Evolutionary conservation across 2,888 invertebrate species (phyloP), one percentile per base, ranked within the genome.

Genomic region (Parnassius orleans): DNA sequence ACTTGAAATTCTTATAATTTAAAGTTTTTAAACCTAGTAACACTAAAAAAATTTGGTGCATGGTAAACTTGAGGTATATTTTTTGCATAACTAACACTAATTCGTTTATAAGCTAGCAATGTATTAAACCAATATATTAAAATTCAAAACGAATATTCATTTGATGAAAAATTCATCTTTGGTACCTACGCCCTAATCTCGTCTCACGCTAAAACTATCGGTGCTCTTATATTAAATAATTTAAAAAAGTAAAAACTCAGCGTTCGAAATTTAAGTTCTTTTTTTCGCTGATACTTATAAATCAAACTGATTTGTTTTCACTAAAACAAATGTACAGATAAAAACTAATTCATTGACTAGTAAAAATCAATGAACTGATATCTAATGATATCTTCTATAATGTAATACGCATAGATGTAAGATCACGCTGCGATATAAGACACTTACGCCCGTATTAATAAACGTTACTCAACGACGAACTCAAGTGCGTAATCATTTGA

Each of bases 61-160:
- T 87, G 90, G 90, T 90, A 90, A 91, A 85, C 90, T 83, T 90
- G 90, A 91, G 90, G 90, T 91, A 90, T 86, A 82, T 83, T 82
- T 78, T 53, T 64, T 60, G 77, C 74, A 72, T 72, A 70, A 69
- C 69, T 74, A 74, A 75, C 61, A 70, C 71, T 73, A 71, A 66
- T 61, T 65, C 63, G 71, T 69, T 71, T 70, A 69, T 67, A 68
- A 66, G 64, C 70, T 73, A 66, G 54, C 64, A 68, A 72, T 71
- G 72, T 72, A 68, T 70, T 70, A 70, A 67, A 57, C 60, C 64
- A 59, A 66, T 53, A 68, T 64, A 66, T 72, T 66, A 78, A 72
- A 77, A 78, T 80, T 81, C 78, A 79, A 79, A 85, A 81, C 80
- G 78, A 76, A 76, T 74, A 83, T 87, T 90, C 90, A 90, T 90